Evolutionary conservation across 2,888 invertebrate species (phyloP).

Genomic region (Empis livida): DNA sequence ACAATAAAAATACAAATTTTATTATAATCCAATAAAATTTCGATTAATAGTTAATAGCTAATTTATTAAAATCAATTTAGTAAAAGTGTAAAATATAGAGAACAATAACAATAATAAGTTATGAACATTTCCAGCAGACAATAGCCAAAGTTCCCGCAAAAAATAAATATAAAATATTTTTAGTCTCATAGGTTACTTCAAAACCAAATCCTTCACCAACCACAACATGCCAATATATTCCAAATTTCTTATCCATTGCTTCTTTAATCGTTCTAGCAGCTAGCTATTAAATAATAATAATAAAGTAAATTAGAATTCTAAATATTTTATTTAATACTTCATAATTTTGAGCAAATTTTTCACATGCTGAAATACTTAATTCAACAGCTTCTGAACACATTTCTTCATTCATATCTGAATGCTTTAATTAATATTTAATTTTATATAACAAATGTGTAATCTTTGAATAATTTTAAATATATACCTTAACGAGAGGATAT

Average conservation of each 20-base stretch:
- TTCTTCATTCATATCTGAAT: slow-evolving; percentile 88
- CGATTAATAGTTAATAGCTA: too few species aligned
- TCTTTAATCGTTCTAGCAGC: slow-evolving; percentile 94
- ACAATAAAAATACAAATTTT: too few species aligned
- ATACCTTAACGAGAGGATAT: slow-evolving; percentile 71
- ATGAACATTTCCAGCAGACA: slow-evolving; percentile 79
- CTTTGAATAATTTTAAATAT: too few species aligned
- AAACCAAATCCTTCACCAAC: slow-evolving; percentile 93
- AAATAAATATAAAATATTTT: slow-evolving; percentile 75
- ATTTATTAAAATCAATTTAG: too few species aligned
- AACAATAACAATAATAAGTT: slow-evolving; percentile 16
- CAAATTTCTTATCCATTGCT: slow-evolving; percentile 89
- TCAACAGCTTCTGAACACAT: slow-evolving; percentile 84
- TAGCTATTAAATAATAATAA: slow-evolving; percentile 37
- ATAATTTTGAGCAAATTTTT: slow-evolving; percentile 77
- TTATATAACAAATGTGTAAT: too few species aligned
- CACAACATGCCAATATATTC: slow-evolving; percentile 88
- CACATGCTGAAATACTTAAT: slow-evolving; percentile 83
- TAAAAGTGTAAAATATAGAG: too few species aligned
- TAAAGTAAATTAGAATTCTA: too few species aligned
- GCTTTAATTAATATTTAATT: slow-evolving; percentile 38
- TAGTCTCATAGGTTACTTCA: slow-evolving; percentile 83
- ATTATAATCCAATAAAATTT: too few species aligned
- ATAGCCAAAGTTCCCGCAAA: slow-evolving; percentile 86
- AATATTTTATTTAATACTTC: slow-evolving; percentile 39